Evolutionary conservation across 1,140 invertebrate genomes (phyloP), one percentile per base, ranked within the genome.

Genomic region (Anoplophora glabripennis): DNA sequence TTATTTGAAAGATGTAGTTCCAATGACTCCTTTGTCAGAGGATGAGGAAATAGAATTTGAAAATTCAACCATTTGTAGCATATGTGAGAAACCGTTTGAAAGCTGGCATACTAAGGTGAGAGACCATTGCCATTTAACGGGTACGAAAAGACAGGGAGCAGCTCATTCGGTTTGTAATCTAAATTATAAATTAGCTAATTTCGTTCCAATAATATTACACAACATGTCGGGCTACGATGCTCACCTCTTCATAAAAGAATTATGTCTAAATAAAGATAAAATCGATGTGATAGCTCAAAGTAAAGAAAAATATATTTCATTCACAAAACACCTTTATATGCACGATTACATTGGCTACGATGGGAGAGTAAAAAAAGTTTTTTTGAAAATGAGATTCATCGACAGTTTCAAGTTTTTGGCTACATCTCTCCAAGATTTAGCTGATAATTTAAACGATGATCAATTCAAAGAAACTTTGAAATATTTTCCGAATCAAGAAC

Each of bases 341-440:
- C 34, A 57, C 52, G n/a, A 61, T 37, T 45, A 17, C 52, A 9
- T 28, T n/a, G 47, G 51, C 12, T 5, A 41, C 4, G 12, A 47
- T 46, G 21, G 21, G 1, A 61, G 48, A 34, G 14, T 15, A 11
- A 45, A 53, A 41, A 49, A 46, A n/a, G n/a, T n/a, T 17, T 60
- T 44, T 57, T 15, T 70, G 10, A 59, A 60, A 55, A 49, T 74
- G 33, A 47, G 66, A 36, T 75, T 75, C 62, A 37, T 73, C 28
- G 71, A 73, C 57, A 69, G 66, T 28, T 72, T 64, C 66, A 42
- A 62, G 51, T 74, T 74, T 54, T 63, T 74, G 60, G 15, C 60
- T 18, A 58, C 56, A 4, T 44, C 69, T 15, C 52, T 74, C 9
- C 53, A 28, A 28, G 5, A 28, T 28, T 28, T 28, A 28, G 21